Conservation (phyloP, 37 sponge, comb jelly and placozoan species). For the Aplysina aerophoba region DNA sequence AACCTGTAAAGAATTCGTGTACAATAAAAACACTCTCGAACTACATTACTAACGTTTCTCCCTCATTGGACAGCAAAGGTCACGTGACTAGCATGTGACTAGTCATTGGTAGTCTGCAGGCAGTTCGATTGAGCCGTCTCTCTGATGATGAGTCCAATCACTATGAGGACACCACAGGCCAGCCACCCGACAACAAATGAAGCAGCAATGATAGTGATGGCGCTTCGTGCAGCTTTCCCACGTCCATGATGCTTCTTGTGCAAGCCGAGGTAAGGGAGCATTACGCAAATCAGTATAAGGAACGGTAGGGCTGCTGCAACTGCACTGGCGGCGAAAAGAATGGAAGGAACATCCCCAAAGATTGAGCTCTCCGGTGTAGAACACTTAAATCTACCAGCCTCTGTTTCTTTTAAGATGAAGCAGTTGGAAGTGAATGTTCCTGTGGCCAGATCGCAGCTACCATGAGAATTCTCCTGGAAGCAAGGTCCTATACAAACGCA, state of each 20-base stretch:
- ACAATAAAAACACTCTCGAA: not conserved
- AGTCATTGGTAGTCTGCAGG: no score
- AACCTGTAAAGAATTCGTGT: not conserved
- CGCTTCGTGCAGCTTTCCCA: no score
- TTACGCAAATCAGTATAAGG: not conserved
- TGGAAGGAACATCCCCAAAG: not conserved
- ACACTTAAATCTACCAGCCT: not conserved
- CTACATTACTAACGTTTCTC: not conserved
- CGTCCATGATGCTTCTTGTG: not conserved
- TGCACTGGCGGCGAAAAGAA: slow-evolving; percentile 6
- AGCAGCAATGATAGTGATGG: not conserved
- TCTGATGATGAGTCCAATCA: not conserved
- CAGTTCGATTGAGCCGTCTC: no score
- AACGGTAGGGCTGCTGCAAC: not conserved
- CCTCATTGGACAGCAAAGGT: no score
- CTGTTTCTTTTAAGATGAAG: not conserved
- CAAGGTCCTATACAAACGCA: slow-evolving; percentile 2
- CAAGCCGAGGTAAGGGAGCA: not conserved
- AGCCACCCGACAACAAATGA: slow-evolving; percentile 5
- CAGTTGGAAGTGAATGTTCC: not conserved
- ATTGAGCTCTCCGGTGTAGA: not conserved
- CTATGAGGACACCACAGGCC: not conserved
- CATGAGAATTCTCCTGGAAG: not conserved
- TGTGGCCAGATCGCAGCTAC: not conserved
- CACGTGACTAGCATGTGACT: no score